Base-by-base conservation (phyloP, 1,140 invertebrate species). In the Tetramorium alpestre region DNA sequence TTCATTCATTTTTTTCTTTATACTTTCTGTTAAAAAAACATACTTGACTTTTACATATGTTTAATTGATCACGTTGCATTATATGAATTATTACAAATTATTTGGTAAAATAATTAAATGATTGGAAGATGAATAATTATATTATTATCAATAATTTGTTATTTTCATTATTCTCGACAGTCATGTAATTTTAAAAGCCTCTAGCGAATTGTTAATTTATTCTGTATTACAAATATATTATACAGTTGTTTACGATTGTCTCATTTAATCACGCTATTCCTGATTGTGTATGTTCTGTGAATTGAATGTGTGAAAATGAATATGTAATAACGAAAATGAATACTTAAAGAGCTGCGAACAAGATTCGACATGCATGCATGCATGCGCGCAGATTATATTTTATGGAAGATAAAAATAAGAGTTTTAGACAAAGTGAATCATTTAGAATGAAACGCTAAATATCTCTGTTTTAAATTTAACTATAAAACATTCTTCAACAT, bases 211-310 rank as follows among this genome's bases (percentile, higher is more conserved):
- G 62, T 67, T 69, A 54, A 81, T 11, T 69, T 69, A 13, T 28
- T 85, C 25, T 60, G 8, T 84, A 64, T 56, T 56, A 49, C 5
- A 81, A 78, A 69, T 88, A 73, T 18, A 60, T 85, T 18, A 69
- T 69, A 25, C 60, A 67, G 33, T 49, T 56, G 25, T 64, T 18
- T 28, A 33, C 5, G 4, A 81, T 18, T 16, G 10, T 65, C 28
- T 65, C 16, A 69, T 44, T 69, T 69, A 22, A 1, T 54, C 33
- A n/a, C 5, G 49, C 38, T n/a, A 44, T 60, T 16, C 22, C 10
- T 47, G 1, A 77, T 54, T 80, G 13, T 51, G 2, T 28, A n/a
- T 16, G 22, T 44, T 28, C 22, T 44, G 4, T 22, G n/a, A 28
- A 41, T 58, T 33, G 16, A 51, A 38, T 54, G 6, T 72, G 41